Evolutionary conservation across 2,888 invertebrate species (phyloP).

Genomic region (Danaus chrysippus): DNA sequence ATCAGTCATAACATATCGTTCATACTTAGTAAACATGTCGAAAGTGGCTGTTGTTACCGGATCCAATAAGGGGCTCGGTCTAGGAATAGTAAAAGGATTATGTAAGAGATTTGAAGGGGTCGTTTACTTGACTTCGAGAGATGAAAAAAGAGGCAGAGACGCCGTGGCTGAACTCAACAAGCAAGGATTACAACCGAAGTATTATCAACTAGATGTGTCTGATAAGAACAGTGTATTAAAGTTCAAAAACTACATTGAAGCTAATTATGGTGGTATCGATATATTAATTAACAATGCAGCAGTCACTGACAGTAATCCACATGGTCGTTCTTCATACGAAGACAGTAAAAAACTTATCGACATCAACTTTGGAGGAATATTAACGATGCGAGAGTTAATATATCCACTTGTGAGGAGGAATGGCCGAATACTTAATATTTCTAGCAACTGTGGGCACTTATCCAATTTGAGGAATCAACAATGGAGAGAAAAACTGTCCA

Average conservation of each 20-base stretch:
- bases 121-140: conserved; percentile 82
- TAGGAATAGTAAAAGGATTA: conserved; percentile 78
- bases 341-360: conserved; percentile 35
- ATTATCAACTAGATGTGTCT: conserved; percentile 36
- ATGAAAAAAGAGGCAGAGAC: conserved; percentile 67
- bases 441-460: conserved; percentile 40
- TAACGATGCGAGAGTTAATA: conserved; percentile 33
- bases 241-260: conserved; percentile 35
- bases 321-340: conserved; percentile 29
- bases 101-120: conserved; percentile 78
- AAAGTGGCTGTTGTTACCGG: conserved; percentile 75
- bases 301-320: conserved; percentile 23
- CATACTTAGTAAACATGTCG: neutral
- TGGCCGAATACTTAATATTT: conserved; percentile 39
- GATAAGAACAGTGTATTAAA: conserved; percentile 33
- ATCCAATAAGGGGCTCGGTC: conserved; percentile 82
- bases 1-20: too few relatives aligned
- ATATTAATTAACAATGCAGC: conserved; percentile 42
- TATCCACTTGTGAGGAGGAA: conserved; percentile 38
- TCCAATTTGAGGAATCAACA: conserved; percentile 35
- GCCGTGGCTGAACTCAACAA: conserved; percentile 76
- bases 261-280: conserved; percentile 38
- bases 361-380: conserved; percentile 34
- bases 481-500: conserved; percentile 38
- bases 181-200: conserved; percentile 56